These are phyloP conservation scores for Sialis lutaria DNA, from an alignment of 2,888 invertebrate genomes.

Conservation along the genomic window DNA sequence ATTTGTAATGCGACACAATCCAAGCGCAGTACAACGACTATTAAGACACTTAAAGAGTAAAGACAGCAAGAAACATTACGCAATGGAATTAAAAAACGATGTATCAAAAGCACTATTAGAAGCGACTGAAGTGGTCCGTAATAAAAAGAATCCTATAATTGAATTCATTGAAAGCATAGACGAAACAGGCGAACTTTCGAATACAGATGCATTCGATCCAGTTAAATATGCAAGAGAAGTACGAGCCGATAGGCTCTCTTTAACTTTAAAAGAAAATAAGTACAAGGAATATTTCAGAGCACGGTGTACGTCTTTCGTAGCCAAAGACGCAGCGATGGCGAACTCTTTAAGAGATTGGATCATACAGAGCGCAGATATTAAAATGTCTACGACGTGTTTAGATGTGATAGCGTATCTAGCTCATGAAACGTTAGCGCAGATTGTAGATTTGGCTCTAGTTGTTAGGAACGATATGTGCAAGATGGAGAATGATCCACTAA, in stretches of 20 bases:
- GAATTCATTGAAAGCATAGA: slow-evolving; percentile 34
- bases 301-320: slow-evolving; percentile 52
- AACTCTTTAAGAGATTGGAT: slow-evolving; percentile 42
- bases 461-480: slow-evolving; percentile 60
- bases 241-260: slow-evolving; percentile 41
- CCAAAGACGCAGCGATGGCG: slow-evolving; percentile 13
- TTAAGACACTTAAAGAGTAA: slow-evolving; percentile 52
- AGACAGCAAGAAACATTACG: slow-evolving; percentile 26
- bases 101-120: slow-evolving; percentile 19
- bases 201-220: slow-evolving; percentile 32
- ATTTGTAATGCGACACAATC: slow-evolving; percentile 68
- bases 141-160: slow-evolving; percentile 18
- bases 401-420: slow-evolving; percentile 73
- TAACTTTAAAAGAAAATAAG: slow-evolving; percentile 33
- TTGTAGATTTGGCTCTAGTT: slow-evolving; percentile 68
- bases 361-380: slow-evolving; percentile 41
- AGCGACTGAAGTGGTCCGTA: slow-evolving; percentile 21
- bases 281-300: slow-evolving; percentile 70
- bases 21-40: slow-evolving; percentile 55
- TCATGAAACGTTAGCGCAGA: slow-evolving; percentile 78
- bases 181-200: slow-evolving; percentile 35
- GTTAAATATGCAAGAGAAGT: slow-evolving; percentile 39
- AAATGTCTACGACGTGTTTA: slow-evolving; percentile 42
- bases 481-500: slow-evolving; percentile 49
- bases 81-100: slow-evolving; percentile 21